Evolutionary conservation across 2,888 invertebrate genomes (phyloP).

Genomic region (Sinhomidia bicolor): DNA sequence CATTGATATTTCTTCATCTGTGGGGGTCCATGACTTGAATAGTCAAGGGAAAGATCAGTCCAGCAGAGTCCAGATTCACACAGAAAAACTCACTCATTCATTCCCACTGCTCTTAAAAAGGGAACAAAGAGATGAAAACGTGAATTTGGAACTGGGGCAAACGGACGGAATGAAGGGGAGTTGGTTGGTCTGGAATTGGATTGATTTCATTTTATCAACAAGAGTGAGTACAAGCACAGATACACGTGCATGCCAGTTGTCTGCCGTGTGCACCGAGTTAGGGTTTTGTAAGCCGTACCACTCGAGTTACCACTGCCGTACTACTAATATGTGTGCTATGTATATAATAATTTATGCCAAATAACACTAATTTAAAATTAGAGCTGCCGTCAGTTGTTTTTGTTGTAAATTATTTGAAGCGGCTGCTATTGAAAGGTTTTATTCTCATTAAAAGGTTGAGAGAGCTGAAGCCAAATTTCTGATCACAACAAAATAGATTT

Average conservation of each 20-base stretch:
- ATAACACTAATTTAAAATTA: constrained; percentile 53
- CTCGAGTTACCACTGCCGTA: not conserved
- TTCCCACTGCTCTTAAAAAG: not conserved
- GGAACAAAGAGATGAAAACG: constrained; percentile 7
- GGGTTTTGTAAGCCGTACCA: constrained; percentile 4
- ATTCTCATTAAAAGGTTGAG: constrained; percentile 35
- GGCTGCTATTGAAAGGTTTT: constrained; percentile 59
- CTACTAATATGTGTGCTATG: too few species aligned
- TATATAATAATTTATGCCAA: constrained; percentile 27
- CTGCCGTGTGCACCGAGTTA: constrained; percentile 32
- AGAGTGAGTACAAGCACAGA: not conserved
- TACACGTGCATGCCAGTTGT: constrained; percentile 58
- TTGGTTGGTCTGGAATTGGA: not conserved
- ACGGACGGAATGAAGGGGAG: not conserved
- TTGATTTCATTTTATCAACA: not conserved
- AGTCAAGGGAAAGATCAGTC: too few species aligned
- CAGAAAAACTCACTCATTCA: not conserved
- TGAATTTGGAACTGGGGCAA: not conserved
- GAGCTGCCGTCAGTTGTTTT: not conserved
- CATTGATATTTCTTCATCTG: too few species aligned
- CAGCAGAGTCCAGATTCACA: too few species aligned
- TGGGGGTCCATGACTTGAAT: too few species aligned
- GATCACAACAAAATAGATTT: constrained; percentile 11
- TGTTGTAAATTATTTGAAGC: constrained; percentile 36
- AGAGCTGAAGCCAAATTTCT: not conserved